Evolutionary conservation across 2,113 vertebrate species (phyloP), one percentile per base, ranked within the genome.

Genomic region (Cisticola juncidis): DNA sequence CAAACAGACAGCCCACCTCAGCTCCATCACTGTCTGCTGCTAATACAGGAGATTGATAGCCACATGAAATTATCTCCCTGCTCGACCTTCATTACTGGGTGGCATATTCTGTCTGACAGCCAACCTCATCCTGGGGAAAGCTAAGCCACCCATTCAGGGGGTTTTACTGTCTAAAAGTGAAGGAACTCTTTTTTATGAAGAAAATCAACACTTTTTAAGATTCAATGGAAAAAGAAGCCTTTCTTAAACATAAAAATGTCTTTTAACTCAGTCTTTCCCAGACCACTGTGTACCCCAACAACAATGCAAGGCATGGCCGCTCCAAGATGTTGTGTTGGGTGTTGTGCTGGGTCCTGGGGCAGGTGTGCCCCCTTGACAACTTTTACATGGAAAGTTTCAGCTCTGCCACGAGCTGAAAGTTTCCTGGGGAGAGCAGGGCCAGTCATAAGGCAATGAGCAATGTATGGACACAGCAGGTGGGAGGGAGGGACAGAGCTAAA

Each of bases 1-100:
- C 96, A 97, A 97, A 97, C 95, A 98, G 97, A 98, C 98, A 98
- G 97, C 96, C 94, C 94, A 98, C 95, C 97, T 98, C 97, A 97
- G 80, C 94, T 97, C 97, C 97, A 97, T 96, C 98, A 97, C 97
- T 96, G 96, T 94, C 98, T 95, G 93, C 95, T 89, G 95, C 88
- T 86, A 95, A 86, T 82, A 94, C 91, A 86, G 94, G 96, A 96
- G 97, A 96, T 69, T 95, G 97, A 98, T 97, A 97, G 97, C 95
- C 96, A 97, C 92, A 79, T 54, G 87, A 71, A 96, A 94, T 95
- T 57, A 83, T 93, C 82, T 89, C 73, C 92, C 95, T 66, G 80
- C 85, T 92, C 96, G 96, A 98, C 97, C 98, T 98, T 98, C 94
- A 91, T 96, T 89, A 64, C 79, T 62, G 82, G 92, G 89, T 94